phyloP scores from a whole-genome alignment of 1,140 invertebrate genomes.

The Diorhabda sublineata region DNA sequence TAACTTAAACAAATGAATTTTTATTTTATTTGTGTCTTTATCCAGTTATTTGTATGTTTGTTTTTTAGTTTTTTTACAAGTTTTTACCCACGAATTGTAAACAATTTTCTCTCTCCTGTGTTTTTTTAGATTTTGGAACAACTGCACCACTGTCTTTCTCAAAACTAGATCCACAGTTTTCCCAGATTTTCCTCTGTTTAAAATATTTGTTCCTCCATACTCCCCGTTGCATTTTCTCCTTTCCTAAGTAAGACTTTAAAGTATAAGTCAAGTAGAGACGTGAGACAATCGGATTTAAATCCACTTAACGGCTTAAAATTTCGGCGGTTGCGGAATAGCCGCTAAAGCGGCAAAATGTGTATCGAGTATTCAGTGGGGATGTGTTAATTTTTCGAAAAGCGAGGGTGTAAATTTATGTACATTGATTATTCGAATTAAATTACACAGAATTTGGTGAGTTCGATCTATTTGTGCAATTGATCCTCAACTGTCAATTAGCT shows the following conservation, averaged over 20 bases:
- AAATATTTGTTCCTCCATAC: neutral
- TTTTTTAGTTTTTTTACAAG: too few species aligned
- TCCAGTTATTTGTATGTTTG: too few species aligned
- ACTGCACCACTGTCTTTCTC: neutral
- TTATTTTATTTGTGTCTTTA: too few species aligned
- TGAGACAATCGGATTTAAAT: slow-evolving; percentile 2
- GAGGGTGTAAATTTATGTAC: neutral
- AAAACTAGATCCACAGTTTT: neutral
- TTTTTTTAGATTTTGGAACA: too few species aligned
- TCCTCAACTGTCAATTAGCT: too few species aligned
- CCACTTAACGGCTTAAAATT: neutral
- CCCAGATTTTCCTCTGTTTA: neutral
- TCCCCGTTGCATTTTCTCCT: neutral
- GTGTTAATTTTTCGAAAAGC: neutral
- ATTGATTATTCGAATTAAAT: neutral
- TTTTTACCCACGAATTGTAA: too few species aligned
- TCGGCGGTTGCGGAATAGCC: neutral
- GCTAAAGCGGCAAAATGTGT: neutral
- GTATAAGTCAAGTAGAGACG: neutral
- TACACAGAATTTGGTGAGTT: neutral
- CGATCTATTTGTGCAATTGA: neutral
- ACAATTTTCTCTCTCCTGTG: too few species aligned
- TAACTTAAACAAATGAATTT: too few species aligned
- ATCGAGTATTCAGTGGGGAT: neutral
- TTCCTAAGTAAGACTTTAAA: neutral